phyloP scores from a whole-genome alignment of 2,797 vertebrate genomes.

The Labeo calbasu region DNA sequence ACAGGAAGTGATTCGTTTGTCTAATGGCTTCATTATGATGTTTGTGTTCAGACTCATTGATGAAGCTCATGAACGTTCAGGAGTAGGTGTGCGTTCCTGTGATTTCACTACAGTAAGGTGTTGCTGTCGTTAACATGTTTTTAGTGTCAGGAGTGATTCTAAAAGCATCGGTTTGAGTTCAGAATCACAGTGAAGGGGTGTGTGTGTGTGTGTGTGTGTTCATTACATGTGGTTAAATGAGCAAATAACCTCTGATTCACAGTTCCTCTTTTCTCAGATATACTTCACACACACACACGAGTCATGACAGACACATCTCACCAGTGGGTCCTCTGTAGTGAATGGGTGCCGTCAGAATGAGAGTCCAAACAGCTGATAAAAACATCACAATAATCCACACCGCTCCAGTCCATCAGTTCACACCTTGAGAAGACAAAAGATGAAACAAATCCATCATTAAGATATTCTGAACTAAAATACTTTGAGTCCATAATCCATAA shows the following conservation, averaged over 20 bases:
- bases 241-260: background rate
- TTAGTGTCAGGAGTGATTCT: background rate
- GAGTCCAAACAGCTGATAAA: too few relatives aligned
- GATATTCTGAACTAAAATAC: too few relatives aligned
- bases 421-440: too few relatives aligned
- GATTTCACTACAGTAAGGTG: background rate
- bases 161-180: too few relatives aligned
- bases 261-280: background rate
- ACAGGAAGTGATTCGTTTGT: slow-evolving; percentile 50
- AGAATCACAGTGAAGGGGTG: background rate
- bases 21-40: slow-evolving; percentile 51
- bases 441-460: too few relatives aligned
- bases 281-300: background rate
- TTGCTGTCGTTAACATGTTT: background rate
- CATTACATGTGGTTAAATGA: background rate
- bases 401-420: too few relatives aligned
- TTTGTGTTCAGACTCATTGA: slow-evolving; percentile 11
- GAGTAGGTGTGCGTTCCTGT: background rate
- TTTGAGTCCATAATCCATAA: too few relatives aligned
- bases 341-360: too few relatives aligned
- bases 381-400: too few relatives aligned
- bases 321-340: too few relatives aligned
- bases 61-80: slow-evolving; percentile 1
- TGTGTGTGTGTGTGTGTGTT: background rate
- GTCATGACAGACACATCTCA: background rate